phyloP scores from a whole-genome alignment of 2,888 invertebrate species.

The Alcis repandata region DNA sequence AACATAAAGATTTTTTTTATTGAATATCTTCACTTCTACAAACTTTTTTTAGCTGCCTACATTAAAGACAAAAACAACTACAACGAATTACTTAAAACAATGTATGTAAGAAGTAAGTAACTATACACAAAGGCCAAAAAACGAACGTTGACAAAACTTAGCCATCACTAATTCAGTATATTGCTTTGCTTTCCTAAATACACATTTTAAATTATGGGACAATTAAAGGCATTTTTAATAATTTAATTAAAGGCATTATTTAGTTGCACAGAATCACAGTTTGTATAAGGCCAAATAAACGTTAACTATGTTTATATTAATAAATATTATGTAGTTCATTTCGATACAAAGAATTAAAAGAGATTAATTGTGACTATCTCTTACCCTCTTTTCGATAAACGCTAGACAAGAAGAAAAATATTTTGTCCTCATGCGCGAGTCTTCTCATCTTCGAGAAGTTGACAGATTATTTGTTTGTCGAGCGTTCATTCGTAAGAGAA shows the following conservation, averaged over 20 bases:
- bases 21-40: background rate
- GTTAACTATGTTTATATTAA: constrained; percentile 1
- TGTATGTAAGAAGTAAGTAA: background rate
- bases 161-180: background rate
- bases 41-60: constrained; percentile 57
- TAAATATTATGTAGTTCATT: constrained; percentile 7
- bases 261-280: constrained; percentile 54
- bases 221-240: constrained; percentile 36
- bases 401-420: background rate
- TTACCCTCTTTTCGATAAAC: background rate
- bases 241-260: constrained; percentile 36
- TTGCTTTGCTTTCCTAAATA: background rate
- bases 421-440: too few species aligned
- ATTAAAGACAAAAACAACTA: constrained; percentile 5
- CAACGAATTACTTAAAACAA: too few species aligned
- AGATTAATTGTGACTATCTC: constrained; percentile 19
- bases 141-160: background rate
- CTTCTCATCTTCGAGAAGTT: too few species aligned
- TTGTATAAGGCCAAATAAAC: constrained; percentile 49
- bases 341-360: constrained; percentile 1
- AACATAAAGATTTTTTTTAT: background rate
- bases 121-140: background rate
- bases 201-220: background rate
- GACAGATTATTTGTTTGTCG: too few species aligned
- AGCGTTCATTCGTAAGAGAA: too few species aligned